Conservation (phyloP, 2,888 invertebrate genomes). For the Epinotia brunnichana region DNA sequence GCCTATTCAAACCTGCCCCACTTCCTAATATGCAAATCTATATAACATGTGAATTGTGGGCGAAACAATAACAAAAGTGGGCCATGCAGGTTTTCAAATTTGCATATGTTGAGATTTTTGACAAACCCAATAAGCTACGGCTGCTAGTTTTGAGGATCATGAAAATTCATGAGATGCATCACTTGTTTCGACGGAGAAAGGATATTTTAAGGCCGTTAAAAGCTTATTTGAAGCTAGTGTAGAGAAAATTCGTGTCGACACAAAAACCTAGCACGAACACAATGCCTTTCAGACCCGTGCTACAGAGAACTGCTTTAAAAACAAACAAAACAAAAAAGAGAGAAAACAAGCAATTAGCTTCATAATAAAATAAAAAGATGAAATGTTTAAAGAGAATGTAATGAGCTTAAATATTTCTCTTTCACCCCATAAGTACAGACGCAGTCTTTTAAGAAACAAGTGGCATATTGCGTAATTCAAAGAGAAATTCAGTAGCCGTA, state of each 20-base stretch:
- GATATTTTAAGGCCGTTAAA: constrained; percentile 51
- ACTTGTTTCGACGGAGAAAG: constrained; percentile 48
- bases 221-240: constrained; percentile 28
- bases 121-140: constrained; percentile 54
- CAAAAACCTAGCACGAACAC: constrained; percentile 39
- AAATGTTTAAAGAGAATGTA: constrained; percentile 42
- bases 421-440: constrained; percentile 43
- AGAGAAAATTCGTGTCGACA: constrained; percentile 38
- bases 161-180: constrained; percentile 54
- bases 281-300: constrained; percentile 20
- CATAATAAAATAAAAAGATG: constrained; percentile 37
- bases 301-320: constrained; percentile 5
- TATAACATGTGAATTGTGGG: constrained; percentile 69
- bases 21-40: constrained; percentile 79
- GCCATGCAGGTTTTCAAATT: constrained; percentile 65
- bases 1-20: constrained; percentile 71
- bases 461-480: constrained; percentile 49
- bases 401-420: constrained; percentile 42
- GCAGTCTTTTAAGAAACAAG: constrained; percentile 37
- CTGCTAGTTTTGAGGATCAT: constrained; percentile 50
- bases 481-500: constrained; percentile 50
- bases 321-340: constrained; percentile 16
- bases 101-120: constrained; percentile 63
- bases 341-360: constrained; percentile 32
- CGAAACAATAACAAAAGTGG: constrained; percentile 72